Base-by-base conservation (phyloP, 2,113 vertebrate species). In the Pao palembangensis region DNA sequence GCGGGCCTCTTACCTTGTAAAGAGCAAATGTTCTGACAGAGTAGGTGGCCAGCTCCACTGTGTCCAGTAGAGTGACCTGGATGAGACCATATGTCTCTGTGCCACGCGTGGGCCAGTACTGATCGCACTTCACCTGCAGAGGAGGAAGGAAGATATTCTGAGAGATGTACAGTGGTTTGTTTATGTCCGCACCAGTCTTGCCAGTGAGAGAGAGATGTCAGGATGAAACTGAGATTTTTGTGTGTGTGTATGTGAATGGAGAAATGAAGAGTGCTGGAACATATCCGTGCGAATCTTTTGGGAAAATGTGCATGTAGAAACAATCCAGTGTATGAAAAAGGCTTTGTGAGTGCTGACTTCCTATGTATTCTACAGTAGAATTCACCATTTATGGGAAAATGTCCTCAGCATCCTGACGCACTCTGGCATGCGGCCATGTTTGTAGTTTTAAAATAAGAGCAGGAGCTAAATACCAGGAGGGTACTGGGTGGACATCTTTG, bases 81-180 rank as follows among this genome's bases (percentile, higher is more conserved):
- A 98, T 94, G 60, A 96, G 86, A 31, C 96, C 96, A 0, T 97
- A 96, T 13, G 95, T 98, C 88, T 99, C 97, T n/a, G 96, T 95
- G 58, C 96, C 96, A 83, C 96, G 92, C 51, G 93, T 96, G n/a
- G 97, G 97, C 97, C 97, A 99, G 71, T 99, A 99, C 46, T 98
- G 97, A 90, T 99, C 96, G 67, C 97, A 99, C 74, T 99, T 99
- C 71, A 98, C 95, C 97, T 99, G 78, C 2, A 90, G 79, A 25
- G 51, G 43, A 69, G 50, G 78, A 75, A 85, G 10, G 76, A 31
- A 48, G 46, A 53, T 50, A 41, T 19, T 61, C 46, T 76, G 51
- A 81, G 60, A 67, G 49, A 44, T 28, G 67, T 16, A 53, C 53
- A 34, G 55, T 4, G n/a, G 17, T 8, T 38, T 52, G 43, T 31